phyloP scores from a whole-genome alignment of 2,797 vertebrate genomes.

The Saxicola maurus region DNA sequence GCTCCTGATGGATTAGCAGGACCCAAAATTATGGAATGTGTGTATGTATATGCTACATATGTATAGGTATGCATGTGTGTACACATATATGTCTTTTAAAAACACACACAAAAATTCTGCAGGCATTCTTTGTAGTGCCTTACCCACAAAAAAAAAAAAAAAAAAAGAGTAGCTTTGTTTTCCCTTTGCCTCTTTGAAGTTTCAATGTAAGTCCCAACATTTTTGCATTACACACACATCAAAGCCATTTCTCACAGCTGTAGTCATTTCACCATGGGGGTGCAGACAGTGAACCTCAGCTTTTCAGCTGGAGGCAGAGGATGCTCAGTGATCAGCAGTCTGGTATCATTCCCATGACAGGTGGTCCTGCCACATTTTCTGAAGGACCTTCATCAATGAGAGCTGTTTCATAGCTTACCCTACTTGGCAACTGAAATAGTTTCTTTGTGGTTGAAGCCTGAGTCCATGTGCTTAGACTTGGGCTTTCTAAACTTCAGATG shows the following conservation, averaged over 20 bases:
- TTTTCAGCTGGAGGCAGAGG: neutral
- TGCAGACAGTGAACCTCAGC: neutral
- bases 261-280: fast-evolving
- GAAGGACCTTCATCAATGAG: neutral
- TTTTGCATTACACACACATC: fast-evolving
- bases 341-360: neutral
- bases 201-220: neutral
- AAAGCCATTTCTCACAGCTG: neutral
- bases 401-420: neutral
- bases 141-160: neutral
- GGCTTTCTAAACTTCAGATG: neutral
- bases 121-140: neutral
- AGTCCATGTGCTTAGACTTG: neutral
- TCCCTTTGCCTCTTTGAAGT: neutral
- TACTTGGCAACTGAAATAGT: neutral
- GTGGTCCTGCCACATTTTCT: neutral
- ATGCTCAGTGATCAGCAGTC: neutral
- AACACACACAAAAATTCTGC: neutral
- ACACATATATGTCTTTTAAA: neutral
- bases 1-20: neutral
- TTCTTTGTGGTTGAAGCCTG: neutral
- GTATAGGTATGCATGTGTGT: neutral
- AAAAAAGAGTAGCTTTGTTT: neutral
- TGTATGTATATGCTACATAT: fast-evolving
- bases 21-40: neutral